These are phyloP conservation scores for Brenthis daphne DNA, from an alignment of 2,888 invertebrate genomes.

Conservation along the genomic window DNA sequence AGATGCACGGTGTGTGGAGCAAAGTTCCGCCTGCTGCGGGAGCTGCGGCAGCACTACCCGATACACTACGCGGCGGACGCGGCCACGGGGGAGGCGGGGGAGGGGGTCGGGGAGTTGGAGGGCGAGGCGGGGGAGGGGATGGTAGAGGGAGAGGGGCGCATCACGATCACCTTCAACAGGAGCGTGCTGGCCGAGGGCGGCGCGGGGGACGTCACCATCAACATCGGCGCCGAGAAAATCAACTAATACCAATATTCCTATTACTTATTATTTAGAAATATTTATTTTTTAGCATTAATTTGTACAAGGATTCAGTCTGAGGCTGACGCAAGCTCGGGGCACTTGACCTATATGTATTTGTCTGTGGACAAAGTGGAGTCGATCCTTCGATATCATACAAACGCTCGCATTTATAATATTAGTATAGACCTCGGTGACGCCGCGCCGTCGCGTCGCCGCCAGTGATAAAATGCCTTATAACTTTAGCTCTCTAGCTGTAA, in stretches of 20 bases:
- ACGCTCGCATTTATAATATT: no score
- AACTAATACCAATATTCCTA: constrained; percentile 20
- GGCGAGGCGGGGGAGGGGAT: not conserved
- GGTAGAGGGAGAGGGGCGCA: constrained; percentile 45
- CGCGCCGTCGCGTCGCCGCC: constrained; percentile 28
- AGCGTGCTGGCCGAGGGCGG: constrained; percentile 51
- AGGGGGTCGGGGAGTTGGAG: constrained; percentile 33
- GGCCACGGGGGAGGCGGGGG: constrained; percentile 49
- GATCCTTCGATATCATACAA: no score
- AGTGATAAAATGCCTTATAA: constrained; percentile 44
- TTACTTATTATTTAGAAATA: no score
- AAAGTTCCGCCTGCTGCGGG: constrained; percentile 60
- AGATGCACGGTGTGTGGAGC: constrained; percentile 71
- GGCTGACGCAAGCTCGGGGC: no score
- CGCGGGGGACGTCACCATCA: constrained; percentile 64
- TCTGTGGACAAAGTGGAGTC: no score
- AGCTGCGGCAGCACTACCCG: constrained; percentile 34
- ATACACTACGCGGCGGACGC: constrained; percentile 62
- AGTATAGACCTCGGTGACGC: not conserved
- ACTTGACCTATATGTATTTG: no score
- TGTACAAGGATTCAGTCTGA: no score
- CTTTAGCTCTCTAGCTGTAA: constrained; percentile 29
- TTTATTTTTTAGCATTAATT: no score
- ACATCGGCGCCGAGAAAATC: constrained; percentile 55
- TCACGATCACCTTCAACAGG: constrained; percentile 62